Conservation (phyloP, 2,113 vertebrate species). For the Myocastor coypus region DNA sequence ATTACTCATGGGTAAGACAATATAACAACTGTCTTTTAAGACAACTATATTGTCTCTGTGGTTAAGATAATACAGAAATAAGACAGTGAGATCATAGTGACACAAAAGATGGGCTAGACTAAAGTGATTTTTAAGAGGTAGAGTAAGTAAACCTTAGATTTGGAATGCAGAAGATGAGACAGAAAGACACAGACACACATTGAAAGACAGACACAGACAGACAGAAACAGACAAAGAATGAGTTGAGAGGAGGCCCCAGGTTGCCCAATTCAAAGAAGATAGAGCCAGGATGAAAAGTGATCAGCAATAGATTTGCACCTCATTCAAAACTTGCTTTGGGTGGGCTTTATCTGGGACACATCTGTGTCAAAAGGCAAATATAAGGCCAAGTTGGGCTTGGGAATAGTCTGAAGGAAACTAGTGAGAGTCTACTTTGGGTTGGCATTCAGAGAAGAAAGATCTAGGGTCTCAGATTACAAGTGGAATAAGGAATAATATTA, state of each 20-base stretch:
- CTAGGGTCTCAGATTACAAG: not conserved
- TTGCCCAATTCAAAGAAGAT: not conserved
- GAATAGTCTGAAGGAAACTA: not conserved
- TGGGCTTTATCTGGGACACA: not conserved
- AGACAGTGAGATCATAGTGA: not conserved
- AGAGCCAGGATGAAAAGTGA: not conserved
- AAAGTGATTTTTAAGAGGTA: constrained; percentile 38
- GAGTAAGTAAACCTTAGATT: constrained; percentile 12
- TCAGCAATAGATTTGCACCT: not conserved
- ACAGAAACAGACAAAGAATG: not conserved
- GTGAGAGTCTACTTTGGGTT: not conserved
- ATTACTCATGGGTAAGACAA: constrained; percentile 12
- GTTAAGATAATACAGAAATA: not conserved
- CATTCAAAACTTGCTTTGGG: not conserved
- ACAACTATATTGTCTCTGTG: not conserved
- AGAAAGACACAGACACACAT: not conserved
- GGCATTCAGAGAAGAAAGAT: constrained; percentile 21
- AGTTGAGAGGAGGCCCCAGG: not conserved
- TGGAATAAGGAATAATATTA: not conserved
- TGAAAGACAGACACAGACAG: too few species aligned
- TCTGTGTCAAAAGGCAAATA: not conserved
- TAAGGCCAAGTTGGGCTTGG: not conserved
- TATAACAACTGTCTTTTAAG: not conserved
- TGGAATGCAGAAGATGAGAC: constrained; percentile 19
- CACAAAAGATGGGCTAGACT: not conserved